phyloP scores from a whole-genome alignment of 2,797 vertebrate species.

The Bradypus variegatus region DNA sequence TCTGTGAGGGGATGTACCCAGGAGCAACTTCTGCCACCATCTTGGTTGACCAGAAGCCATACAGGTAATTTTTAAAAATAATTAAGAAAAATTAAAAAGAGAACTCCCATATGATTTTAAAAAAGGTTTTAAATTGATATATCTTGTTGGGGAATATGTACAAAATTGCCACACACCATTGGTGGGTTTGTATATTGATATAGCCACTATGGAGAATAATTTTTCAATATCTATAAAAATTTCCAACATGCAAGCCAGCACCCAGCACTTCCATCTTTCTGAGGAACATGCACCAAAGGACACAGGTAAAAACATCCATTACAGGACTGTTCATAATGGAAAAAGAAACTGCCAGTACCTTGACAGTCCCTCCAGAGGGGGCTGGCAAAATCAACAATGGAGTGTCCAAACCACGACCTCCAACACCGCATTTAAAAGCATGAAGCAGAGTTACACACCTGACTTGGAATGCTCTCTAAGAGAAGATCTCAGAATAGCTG shows the following conservation, averaged over 20 bases:
- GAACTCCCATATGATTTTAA: background rate
- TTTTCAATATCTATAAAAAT: background rate
- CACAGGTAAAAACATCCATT: no score
- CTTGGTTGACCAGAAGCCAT: no score
- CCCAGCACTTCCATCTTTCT: background rate
- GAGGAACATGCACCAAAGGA: fast-evolving
- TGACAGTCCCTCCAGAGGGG: background rate
- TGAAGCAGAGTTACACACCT: background rate
- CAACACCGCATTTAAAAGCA: background rate
- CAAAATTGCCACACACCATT: fast-evolving
- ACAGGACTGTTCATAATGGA: no score
- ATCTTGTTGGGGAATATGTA: no score
- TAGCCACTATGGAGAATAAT: background rate
- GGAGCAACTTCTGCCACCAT: no score
- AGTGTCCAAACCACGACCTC: background rate
- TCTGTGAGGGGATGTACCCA: no score
- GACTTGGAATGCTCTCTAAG: background rate
- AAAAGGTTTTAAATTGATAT: background rate
- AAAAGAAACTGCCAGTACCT: background rate
- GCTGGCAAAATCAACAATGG: background rate
- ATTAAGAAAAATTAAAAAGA: background rate
- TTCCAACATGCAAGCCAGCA: background rate
- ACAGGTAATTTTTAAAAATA: background rate
- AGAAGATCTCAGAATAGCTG: background rate
- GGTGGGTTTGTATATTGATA: fast-evolving